A percentile compares a stretch with the other conserved stretches of the same genome.
Evolutionary conservation across 37 sponge, comb jelly and placozoan species (phyloP).

Genomic region (Hexactinellida sp.): DNA sequence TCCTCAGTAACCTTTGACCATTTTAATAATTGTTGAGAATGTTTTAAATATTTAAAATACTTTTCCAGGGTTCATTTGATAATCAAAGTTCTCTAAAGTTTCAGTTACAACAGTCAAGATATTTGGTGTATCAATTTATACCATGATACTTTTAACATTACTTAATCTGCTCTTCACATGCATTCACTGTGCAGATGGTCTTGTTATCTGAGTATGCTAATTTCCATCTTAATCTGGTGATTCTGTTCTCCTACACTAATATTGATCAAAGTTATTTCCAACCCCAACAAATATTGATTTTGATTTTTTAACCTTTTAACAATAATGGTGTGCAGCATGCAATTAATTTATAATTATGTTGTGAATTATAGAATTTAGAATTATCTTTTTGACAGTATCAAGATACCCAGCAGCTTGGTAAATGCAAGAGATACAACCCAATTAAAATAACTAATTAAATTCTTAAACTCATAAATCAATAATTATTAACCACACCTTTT

Average conservation of each 20-base stretch:
- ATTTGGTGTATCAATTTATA: too few relatives aligned
- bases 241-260: background rate
- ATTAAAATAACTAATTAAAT: too few relatives aligned
- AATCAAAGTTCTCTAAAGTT: background rate
- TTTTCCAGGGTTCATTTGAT: background rate
- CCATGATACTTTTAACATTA: background rate
- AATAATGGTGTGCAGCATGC: background rate
- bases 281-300: background rate
- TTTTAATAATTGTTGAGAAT: background rate
- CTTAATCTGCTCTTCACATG: background rate
- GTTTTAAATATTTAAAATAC: background rate
- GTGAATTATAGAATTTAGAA: background rate
- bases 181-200: background rate
- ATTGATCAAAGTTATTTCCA: background rate
- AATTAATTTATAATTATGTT: background rate
- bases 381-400: too few relatives aligned
- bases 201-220: background rate
- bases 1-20: too few relatives aligned
- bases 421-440: too few relatives aligned
- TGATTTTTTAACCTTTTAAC: background rate
- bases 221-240: background rate
- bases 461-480: too few relatives aligned
- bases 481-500: too few relatives aligned
- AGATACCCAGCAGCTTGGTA: too few relatives aligned
- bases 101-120: background rate